Base-by-base conservation (phyloP, 2,888 invertebrate genomes). In the Synanthedon vespiformis region DNA sequence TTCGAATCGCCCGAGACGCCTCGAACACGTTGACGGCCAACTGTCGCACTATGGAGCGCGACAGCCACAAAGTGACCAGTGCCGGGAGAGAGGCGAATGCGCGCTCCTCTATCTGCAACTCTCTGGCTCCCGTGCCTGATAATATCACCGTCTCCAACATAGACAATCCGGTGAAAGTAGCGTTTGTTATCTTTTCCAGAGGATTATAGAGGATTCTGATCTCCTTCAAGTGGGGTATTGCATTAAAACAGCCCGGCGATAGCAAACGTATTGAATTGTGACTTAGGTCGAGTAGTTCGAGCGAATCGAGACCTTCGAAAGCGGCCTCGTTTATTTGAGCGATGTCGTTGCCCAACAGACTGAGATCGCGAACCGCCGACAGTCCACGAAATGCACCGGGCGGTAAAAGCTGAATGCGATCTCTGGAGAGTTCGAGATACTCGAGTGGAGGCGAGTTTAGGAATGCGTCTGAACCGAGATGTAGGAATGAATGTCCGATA, bases 251-350 rank as follows among this genome's bases (percentile, higher is more conserved):
- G 8, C 58, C 57, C 0, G 44, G 51, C 0, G 56, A 56, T 16
- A 70, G 40, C 2, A 52, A 40, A 1, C 3, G 14, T 8, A 74
- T 49, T 0, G 53, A 16, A 50, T 74, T 73, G 1, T 48, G 18
- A 52, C 58, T 58, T 1, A 75, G 54, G 14, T 56, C 55, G 2
- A 76, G 55, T 0, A 3, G 41, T 0, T 22, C 13, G 14, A 76
- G 54, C 0, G 51, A 40, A 0, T 16, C 8, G 2, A 67, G 53
- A 0, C 65, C 65, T 0, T 8, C 4, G 52, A 75, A 65, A 0
- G 61, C n/a, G n/a, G 54, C 51, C 0, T 51, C 56, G 0, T 62
- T 61, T 11, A 69, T 40, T 0, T 18, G 40, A 0, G n/a, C 44
- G 0, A 65, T 41, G 2, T 49, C 44, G 40, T 51, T 22, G 22